Evolutionary conservation across 2,797 vertebrate genomes (phyloP), one percentile per base, ranked within the genome.

Genomic region (Helostoma temminkii): DNA sequence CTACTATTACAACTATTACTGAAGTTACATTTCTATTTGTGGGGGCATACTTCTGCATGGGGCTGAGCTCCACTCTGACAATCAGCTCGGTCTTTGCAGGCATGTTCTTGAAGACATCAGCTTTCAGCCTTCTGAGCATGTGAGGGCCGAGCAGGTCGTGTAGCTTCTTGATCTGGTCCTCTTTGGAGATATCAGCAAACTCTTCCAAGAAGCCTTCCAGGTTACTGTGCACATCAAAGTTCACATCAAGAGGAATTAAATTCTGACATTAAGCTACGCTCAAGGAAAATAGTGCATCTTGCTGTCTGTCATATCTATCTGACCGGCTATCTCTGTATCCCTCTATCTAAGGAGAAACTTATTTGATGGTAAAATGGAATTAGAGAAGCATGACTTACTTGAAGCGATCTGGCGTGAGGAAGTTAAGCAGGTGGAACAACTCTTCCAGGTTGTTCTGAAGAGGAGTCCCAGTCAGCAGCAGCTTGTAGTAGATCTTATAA

Each of bases 401-500:
- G 93, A 99, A 99, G 75, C 98, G 94, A 80, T 96, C 96, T 0
- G 97, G 97, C 3, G 98, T 99, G 85, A 99, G 95, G 84, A 99
- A 99, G 92, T 99, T 99, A 76, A 99, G 97, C 59, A 99, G 93
- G 74, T 99, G 98, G 87, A 99, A 99, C 14, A 99, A 95, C 81
- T 99, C 98, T 61, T 99, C 98, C 63, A 99, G 87, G 91, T 99
- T 99, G 93, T 99, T 99, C 93, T 99, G 98, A 1, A 99, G 96
- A 0, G 98, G 98, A 1, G 98, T 99, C 34, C 98, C 98, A 0
- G 98, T 99, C 84, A 99, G 95, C 76, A 99, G 95, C 91, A 99
- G 94, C 92, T 99, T 99, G 87, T 99, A 98, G 87, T 99, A 97
- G 5, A 99, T 99, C 93, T 98, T 99, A 89, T 99, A 99, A 88